Percentiles rank a stretch among this genome's conserved stretches.
These are phyloP conservation scores for Ennomos erosarius DNA, from an alignment of 2,888 invertebrate species.

Conservation along the genomic window DNA sequence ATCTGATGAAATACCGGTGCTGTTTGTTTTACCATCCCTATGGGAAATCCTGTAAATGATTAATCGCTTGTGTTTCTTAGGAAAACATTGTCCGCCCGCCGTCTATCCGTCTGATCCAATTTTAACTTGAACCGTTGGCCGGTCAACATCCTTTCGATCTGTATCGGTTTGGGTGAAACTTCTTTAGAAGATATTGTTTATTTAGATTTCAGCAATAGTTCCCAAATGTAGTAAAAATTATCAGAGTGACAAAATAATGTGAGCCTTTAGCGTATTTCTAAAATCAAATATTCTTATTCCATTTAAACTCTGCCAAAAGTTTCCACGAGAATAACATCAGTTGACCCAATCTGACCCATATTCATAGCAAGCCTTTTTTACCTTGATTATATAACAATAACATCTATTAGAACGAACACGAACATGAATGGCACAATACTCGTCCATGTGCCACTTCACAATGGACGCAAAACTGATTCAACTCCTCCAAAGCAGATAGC, in stretches of 20 bases:
- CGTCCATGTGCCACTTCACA: conserved; percentile 34
- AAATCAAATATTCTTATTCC: no score
- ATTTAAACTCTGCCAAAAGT: no score
- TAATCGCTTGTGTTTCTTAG: conserved; percentile 31
- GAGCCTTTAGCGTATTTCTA: no score
- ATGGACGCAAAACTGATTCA: conserved; percentile 46
- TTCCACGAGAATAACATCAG: no score
- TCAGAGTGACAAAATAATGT: no score
- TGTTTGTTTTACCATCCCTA: conserved; percentile 26
- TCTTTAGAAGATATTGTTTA: conserved; percentile 13
- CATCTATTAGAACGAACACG: conserved; percentile 15
- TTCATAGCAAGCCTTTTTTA: conserved; percentile 10
- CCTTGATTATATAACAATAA: conserved; percentile 16
- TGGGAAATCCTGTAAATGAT: conserved; percentile 38
- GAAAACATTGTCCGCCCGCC: conserved; percentile 32
- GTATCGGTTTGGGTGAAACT: conserved; percentile 10
- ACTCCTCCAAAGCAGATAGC: conserved; percentile 46
- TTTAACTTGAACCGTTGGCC: conserved; percentile 32
- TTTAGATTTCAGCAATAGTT: background rate
- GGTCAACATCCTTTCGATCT: conserved; percentile 38
- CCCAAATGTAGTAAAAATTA: no score
- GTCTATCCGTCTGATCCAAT: conserved; percentile 38
- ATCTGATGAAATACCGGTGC: conserved; percentile 15
- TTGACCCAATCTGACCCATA: background rate
- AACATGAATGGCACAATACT: conserved; percentile 19